Base-by-base conservation (phyloP, 2,797 vertebrate species). In the Syndactyla subalaris region DNA sequence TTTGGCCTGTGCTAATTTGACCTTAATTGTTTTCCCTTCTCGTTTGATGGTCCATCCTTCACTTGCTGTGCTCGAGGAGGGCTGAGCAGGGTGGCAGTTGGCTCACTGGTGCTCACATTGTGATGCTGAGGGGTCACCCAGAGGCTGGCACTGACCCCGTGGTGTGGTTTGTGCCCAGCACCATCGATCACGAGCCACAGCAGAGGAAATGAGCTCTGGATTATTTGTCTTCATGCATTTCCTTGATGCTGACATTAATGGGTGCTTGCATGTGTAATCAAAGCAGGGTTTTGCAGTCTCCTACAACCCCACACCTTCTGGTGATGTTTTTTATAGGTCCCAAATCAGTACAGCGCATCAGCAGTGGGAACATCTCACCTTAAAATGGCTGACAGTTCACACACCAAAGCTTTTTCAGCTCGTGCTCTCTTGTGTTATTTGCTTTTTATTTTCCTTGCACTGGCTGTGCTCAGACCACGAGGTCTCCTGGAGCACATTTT, bases 381-480 rank as follows among this genome's bases (percentile, higher is more conserved):
- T 83, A 88, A 92, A 85, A 95, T 93, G 93, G 95, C 88, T 93
- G 94, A 61, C 87, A 57, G 89, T 63, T 96, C 79, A 12, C 65
- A 74, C 46, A 7, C 46, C 16, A 2, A n/a, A 29, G 86, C 87
- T 85, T 88, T 81, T 89, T 49, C 88, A 74, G 88, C 85, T 88
- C 54, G 0, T 63, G 89, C 73, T 94, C 48, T 36, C 66, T 3
- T 19, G 7, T 4, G 3, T 36, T 49, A 7, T 7, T 70, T 66
- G 92, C 41, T 68, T 65, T 61, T 36, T 75, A 51, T 63, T 78
- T 61, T 10, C 80, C 70, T 67, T 7, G n/a, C 8, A 1, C n/a
- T 59, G 89, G 29, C 74, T 65, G 45, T 46, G 71, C 81, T 85
- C 71, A 43, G 57, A 36, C 63, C n/a, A 1, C 0, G 0, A 48